Evolutionary conservation across 2,888 invertebrate species (phyloP).

Genomic region (Dorcus parallelipipedus): DNA sequence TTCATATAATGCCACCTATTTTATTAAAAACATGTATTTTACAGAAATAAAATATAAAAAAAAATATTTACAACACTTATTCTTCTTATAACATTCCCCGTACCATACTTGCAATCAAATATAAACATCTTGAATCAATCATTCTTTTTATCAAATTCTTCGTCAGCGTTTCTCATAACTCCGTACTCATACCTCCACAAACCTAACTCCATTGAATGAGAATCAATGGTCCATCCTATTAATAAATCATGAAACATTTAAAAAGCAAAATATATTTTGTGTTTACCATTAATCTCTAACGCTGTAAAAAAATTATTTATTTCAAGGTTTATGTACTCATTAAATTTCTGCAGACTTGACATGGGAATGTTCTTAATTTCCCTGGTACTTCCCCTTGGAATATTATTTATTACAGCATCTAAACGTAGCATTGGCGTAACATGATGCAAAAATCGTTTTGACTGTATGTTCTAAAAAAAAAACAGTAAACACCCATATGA

Average conservation of each 20-base stretch:
- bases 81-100: neutral
- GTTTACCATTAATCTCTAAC: constrained; percentile 40
- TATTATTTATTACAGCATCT: constrained; percentile 37
- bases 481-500: neutral
- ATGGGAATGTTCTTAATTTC: constrained; percentile 31
- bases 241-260: constrained; percentile 1
- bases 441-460: constrained; percentile 41
- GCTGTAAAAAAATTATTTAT: constrained; percentile 42
- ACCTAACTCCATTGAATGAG: constrained; percentile 41
- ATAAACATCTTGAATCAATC: neutral
- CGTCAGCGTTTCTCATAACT: neutral
- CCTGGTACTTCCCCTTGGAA: constrained; percentile 26
- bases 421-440: constrained; percentile 40
- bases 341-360: constrained; percentile 34
- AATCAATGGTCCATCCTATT: constrained; percentile 43
- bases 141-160: constrained; percentile 1
- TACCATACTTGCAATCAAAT: neutral
- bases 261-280: neutral
- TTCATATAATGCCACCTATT: constrained; percentile 24
- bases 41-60: constrained; percentile 10
- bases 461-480: constrained; percentile 35
- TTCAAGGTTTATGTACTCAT: constrained; percentile 40
- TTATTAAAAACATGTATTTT: constrained; percentile 16
- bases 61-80: constrained; percentile 6
- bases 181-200: constrained; percentile 42